Percentiles rank a stretch among this genome's conserved stretches.
These are phyloP conservation scores for Mallotus villosus DNA, from an alignment of 2,797 vertebrate species.

Conservation along the genomic window DNA sequence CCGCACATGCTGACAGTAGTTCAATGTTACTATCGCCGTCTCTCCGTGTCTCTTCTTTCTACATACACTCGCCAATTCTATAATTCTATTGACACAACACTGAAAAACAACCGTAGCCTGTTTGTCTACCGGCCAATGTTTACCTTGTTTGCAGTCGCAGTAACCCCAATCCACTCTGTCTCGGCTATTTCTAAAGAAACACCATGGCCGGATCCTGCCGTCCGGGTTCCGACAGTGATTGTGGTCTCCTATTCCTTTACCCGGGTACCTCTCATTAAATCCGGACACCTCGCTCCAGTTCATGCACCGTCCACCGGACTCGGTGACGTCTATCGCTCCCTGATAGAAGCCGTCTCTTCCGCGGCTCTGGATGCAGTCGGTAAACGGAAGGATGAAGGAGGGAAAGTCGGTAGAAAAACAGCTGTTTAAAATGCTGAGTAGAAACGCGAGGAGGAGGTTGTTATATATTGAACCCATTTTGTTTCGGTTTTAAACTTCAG, in stretches of 20 bases:
- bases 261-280: conserved; percentile 72
- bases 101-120: background rate
- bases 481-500: conserved; percentile 15
- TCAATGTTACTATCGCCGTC: background rate
- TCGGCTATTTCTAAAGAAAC: conserved; percentile 74
- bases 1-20: background rate
- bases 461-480: conserved; percentile 51
- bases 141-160: conserved; percentile 88
- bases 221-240: conserved; percentile 84
- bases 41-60: background rate
- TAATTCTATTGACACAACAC: background rate
- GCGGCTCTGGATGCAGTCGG: conserved; percentile 69
- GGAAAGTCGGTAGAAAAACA: conserved; percentile 52
- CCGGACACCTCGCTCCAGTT: conserved; percentile 77
- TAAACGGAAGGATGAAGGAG: conserved; percentile 65
- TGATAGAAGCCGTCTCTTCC: conserved; percentile 72
- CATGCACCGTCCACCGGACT: conserved; percentile 78
- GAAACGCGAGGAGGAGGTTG: conserved; percentile 27
- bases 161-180: conserved; percentile 83
- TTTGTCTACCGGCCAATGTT: conserved; percentile 13
- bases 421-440: conserved; percentile 39
- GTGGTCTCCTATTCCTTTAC: conserved; percentile 77
- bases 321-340: conserved; percentile 79
- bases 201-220: conserved; percentile 82
- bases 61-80: no score